These are phyloP conservation scores for Pollachius pollachius DNA, from an alignment of 2,113 vertebrate species.

Conservation along the genomic window DNA sequence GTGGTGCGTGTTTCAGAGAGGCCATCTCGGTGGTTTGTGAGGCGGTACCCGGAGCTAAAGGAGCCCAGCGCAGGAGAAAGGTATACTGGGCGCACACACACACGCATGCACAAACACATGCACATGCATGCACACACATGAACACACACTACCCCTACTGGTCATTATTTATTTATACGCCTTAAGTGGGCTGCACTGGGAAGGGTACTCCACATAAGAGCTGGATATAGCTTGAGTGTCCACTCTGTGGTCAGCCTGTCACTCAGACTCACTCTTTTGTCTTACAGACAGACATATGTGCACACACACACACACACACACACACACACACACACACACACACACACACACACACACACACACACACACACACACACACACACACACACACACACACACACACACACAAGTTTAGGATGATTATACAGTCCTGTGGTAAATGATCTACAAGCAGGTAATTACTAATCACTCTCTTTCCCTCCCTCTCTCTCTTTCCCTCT, in stretches of 20 bases:
- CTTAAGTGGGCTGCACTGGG: constrained; percentile 59
- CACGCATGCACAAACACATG: neutral
- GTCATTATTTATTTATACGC: constrained; percentile 67
- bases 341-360: constrained; percentile 3
- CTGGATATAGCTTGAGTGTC: constrained; percentile 60
- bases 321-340: too few species aligned
- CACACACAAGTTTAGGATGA: constrained; percentile 39
- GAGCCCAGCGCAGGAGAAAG: constrained; percentile 91
- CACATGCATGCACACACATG: too few species aligned
- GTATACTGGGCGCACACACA: constrained; percentile 85
- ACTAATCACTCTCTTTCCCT: constrained; percentile 50
- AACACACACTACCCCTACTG: constrained; percentile 21
- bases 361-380: neutral
- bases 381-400: constrained; percentile 3
- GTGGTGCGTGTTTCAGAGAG: constrained; percentile 77
- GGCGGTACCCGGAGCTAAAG: constrained; percentile 93
- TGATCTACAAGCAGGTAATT: constrained; percentile 51
- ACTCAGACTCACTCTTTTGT: constrained; percentile 28
- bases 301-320: constrained; percentile 1
- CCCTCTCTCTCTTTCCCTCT: constrained; percentile 38
- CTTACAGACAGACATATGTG: neutral
- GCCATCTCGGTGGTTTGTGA: constrained; percentile 96
- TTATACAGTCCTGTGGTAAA: constrained; percentile 47
- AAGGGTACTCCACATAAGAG: constrained; percentile 54
- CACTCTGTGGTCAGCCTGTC: constrained; percentile 59